Percentiles rank a stretch among this genome's conserved stretches.
phyloP scores from a whole-genome alignment of 2,113 vertebrate genomes.

The Chionomys nivalis region DNA sequence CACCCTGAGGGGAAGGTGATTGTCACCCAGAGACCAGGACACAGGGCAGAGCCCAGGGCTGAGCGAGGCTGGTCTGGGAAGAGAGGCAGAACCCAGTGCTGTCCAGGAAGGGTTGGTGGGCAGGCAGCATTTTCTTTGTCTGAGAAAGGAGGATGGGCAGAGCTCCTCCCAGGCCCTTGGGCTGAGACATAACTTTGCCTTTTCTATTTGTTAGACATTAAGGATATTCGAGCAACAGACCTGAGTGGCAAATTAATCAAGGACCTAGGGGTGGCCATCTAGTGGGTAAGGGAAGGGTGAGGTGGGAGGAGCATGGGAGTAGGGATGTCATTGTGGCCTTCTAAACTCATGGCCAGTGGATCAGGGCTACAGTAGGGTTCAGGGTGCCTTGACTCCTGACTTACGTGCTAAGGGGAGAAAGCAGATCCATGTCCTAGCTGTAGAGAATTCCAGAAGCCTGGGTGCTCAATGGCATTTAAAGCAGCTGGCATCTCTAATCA shows the following conservation, averaged over 20 bases:
- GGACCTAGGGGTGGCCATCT: fast-evolving
- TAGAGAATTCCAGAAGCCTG: background rate
- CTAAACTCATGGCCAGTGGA: too few species aligned
- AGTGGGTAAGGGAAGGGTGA: fast-evolving
- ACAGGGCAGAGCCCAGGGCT: background rate
- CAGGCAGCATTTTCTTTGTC: background rate
- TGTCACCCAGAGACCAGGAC: background rate
- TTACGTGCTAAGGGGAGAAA: fast-evolving
- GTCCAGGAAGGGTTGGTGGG: too few species aligned
- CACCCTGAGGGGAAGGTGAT: too few species aligned
- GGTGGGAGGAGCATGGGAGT: fast-evolving
- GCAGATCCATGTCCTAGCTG: background rate
- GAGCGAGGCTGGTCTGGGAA: background rate
- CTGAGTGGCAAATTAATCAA: background rate
- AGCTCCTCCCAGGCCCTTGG: fast-evolving
- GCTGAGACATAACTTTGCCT: background rate
- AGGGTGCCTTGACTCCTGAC: background rate
- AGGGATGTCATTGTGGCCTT: fast-evolving
- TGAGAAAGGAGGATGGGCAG: fast-evolving
- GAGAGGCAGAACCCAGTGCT: too few species aligned
- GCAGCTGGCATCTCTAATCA: fast-evolving
- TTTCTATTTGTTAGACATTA: background rate
- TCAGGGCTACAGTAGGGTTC: too few species aligned
- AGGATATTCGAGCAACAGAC: background rate
- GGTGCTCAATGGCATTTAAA: fast-evolving